Base-by-base conservation (phyloP, 1,140 invertebrate genomes). In the Venustaconcha ellipsiformis region DNA sequence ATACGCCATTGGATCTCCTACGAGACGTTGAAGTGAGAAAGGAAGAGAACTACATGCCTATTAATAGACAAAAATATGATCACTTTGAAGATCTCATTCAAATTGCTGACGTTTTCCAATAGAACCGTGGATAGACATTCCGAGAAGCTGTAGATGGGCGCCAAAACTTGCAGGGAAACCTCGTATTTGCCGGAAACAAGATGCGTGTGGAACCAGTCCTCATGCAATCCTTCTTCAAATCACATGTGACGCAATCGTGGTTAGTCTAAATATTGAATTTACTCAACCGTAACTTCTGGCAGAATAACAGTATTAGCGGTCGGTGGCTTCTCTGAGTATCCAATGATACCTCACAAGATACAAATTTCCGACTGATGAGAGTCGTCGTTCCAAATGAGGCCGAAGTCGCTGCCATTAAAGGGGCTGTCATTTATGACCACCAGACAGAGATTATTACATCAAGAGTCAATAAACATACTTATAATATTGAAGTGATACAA, bases 381-480 rank as follows among this genome's bases (percentile, higher is more conserved):
- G 66, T 82, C 3, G 74, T 83, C 26, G 70, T 78, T 70, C 82
- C 82, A 13, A 59, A 48, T 15, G 82, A 84, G 1, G 72, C 80
- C n/a, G 70, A 74, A 0, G 59, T 82, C 13, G 73, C 82, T 26
- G 82, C 82, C 14, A 23, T 84, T 20, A 84, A 82, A 73, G 82
- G 82, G 15, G 82, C 82, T 5, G 82, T 82, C 0, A 67, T 84
- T 67, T 84, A 79, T 71, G 82, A 80, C 0, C 82, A 84, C 30
- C 71, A 78, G 18, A 80, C 82, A 0, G 57, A 59, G 3, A 73
- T 77, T 0, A 82, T 83, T 55, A 37, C 64, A 18, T 64, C 78
- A 1, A 70, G 82, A 70, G 74, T 83, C 4, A 68, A 76, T 55
- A 78, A 78, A 62, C 78, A 67, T 67, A 83, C 82, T 6, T 83